These are phyloP conservation scores for Narcine bancroftii DNA, from an alignment of 2,113 vertebrate species.

Conservation along the genomic window DNA sequence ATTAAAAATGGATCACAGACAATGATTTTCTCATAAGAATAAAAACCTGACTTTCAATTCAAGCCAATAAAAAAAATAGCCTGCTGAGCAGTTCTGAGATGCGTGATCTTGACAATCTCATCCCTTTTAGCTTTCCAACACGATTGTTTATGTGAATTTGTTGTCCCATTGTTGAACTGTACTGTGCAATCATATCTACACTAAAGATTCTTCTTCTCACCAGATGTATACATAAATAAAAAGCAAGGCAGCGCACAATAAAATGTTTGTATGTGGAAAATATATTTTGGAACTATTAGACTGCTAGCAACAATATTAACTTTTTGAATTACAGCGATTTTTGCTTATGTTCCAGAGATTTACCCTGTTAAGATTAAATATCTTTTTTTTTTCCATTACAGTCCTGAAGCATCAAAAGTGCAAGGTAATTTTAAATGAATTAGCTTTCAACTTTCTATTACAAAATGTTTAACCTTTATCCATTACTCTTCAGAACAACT, in stretches of 20 bases:
- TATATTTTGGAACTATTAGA: background rate
- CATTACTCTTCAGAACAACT: background rate
- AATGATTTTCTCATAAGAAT: background rate
- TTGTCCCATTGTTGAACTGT: background rate
- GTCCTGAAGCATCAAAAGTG: background rate
- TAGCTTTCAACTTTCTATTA: background rate
- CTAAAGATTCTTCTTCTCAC: background rate
- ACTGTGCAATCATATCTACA: background rate
- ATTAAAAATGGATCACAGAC: conserved; percentile 10
- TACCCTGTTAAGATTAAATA: background rate
- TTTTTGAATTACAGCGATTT: background rate
- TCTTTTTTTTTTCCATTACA: background rate
- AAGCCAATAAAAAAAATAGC: background rate
- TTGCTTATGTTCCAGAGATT: background rate
- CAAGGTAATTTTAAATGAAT: background rate
- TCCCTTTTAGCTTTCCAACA: background rate
- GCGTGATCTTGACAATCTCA: background rate
- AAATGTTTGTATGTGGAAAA: background rate
- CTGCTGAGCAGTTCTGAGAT: background rate
- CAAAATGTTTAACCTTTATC: background rate
- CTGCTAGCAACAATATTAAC: background rate
- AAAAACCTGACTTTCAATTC: background rate
- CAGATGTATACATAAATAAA: background rate
- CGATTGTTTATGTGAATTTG: background rate
- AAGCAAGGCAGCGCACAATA: background rate